Evolutionary conservation across 1,140 invertebrate species (phyloP), one percentile per base, ranked within the genome.

Genomic region (Hestina assimilis): DNA sequence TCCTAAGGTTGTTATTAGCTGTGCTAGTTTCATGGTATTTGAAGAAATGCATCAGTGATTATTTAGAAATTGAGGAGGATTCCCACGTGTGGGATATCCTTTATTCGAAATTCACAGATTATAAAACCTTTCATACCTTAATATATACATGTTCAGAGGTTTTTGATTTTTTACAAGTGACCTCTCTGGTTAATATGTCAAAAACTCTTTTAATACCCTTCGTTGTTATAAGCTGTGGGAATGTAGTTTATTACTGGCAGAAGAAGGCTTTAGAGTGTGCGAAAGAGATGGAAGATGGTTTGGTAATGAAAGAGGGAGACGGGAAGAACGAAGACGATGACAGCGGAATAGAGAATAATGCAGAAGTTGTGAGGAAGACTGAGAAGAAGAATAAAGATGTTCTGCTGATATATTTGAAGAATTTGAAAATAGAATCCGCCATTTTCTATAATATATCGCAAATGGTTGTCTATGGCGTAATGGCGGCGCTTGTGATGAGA

Each of bases 71-170:
- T 0, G 70, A 91, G 33, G 90, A 92, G 15, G 90, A 95, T 89
- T 89, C 90, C 19, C 95, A 97, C 70, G 92, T 96, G 31, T 93
- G 92, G 71, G 94, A 96, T 62, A 91, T 97, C 31, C 81, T 97
- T 0, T 90, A 84, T 47, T 92, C 95, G 1, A 97, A 97, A 81
- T 92, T 97, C 31, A 92, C 91, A 0, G 83, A 91, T 63, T 96
- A 92, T 73, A 92, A 92, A 69, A 93, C 93, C 64, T 97, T 96
- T 70, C 95, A 97, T 71, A 96, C 95, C 0, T 81, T 94, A 69
- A 83, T 97, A 7, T 97, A 97, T 63, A 96, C 94, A 0, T 97
- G 96, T 86, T 92, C 94, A 1, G 88, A 91, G 1, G 95, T 96
- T 69, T 97, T 96, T 84, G 94, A 96, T 66, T 96, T 96, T 73